Percentiles rank a stretch among this genome's conserved stretches.
phyloP scores from a whole-genome alignment of 2,797 vertebrate genomes.

The Stomatorhinus walkeri region DNA sequence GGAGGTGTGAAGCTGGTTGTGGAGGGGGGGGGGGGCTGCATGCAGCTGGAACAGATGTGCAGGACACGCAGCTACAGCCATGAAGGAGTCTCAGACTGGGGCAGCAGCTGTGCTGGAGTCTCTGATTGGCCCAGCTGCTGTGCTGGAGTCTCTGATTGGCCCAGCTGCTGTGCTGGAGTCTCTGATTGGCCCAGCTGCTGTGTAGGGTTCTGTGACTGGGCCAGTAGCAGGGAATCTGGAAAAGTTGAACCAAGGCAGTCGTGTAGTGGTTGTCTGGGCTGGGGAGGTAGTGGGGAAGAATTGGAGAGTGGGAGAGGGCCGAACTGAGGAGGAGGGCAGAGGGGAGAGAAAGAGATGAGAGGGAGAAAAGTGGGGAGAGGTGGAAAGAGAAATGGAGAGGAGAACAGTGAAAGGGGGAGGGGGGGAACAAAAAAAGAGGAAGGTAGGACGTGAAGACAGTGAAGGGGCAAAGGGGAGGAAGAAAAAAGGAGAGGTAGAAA shows the following conservation, averaged over 20 bases:
- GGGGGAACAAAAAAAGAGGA: slow-evolving; percentile 41
- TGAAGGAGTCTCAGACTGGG: background rate
- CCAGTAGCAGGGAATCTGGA: background rate
- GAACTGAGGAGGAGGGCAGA: background rate
- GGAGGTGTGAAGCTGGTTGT: background rate
- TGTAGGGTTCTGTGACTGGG: background rate
- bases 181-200: background rate
- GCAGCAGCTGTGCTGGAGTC: background rate
- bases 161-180: no score
- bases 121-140: background rate
- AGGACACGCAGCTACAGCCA: background rate
- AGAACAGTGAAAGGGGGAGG: slow-evolving; percentile 40
- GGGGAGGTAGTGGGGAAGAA: background rate
- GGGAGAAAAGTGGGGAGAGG: slow-evolving; percentile 7
- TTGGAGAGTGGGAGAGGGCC: background rate
- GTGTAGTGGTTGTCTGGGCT: background rate
- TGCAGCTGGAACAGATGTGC: background rate
- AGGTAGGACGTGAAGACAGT: background rate
- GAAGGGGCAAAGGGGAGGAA: background rate
- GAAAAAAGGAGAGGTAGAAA: background rate
- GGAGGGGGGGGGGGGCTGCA: background rate
- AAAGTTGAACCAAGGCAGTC: background rate
- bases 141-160: no score
- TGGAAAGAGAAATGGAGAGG: slow-evolving; percentile 24
- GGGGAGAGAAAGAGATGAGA: background rate